Evolutionary conservation across 2,797 vertebrate species (phyloP).

Genomic region (Graptemys geographica): DNA sequence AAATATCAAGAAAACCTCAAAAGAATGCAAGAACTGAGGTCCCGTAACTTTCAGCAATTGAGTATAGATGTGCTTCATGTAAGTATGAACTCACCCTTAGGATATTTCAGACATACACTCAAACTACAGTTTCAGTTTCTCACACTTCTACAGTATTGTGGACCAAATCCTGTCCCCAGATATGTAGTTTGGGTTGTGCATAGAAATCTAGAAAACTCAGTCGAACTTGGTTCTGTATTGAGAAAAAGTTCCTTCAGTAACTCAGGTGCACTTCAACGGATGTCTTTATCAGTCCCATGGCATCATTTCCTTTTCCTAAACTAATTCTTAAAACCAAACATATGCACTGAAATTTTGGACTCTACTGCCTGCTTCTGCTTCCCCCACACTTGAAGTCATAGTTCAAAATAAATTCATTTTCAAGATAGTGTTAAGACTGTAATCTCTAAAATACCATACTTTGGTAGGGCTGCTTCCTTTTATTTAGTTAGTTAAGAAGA

Average conservation of each 20-base stretch:
- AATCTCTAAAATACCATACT: conserved; percentile 9
- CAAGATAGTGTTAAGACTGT: neutral
- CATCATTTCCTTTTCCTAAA: conserved; percentile 1
- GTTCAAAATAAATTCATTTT: conserved; percentile 22
- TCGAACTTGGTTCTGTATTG: neutral
- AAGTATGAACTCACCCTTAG: conserved; percentile 26
- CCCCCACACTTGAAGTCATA: neutral
- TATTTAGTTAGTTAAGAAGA: conserved; percentile 36
- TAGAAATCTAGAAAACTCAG: neutral
- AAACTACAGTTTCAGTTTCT: neutral
- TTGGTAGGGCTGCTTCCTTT: neutral
- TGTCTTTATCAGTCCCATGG: neutral
- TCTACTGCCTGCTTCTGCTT: neutral
- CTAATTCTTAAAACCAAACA: neutral
- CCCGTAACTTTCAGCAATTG: conserved; percentile 78
- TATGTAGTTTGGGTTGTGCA: neutral
- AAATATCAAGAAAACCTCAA: conserved; percentile 86
- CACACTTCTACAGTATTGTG: neutral
- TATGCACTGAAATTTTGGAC: conserved; percentile 12
- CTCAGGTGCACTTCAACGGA: neutral
- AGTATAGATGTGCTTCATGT: conserved; percentile 78
- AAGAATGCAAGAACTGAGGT: conserved; percentile 82
- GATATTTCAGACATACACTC: neutral
- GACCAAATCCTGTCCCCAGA: neutral
- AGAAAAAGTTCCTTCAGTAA: conserved; percentile 7